phyloP scores from a whole-genome alignment of 1,140 invertebrate genomes.

The Grapholita molesta region DNA sequence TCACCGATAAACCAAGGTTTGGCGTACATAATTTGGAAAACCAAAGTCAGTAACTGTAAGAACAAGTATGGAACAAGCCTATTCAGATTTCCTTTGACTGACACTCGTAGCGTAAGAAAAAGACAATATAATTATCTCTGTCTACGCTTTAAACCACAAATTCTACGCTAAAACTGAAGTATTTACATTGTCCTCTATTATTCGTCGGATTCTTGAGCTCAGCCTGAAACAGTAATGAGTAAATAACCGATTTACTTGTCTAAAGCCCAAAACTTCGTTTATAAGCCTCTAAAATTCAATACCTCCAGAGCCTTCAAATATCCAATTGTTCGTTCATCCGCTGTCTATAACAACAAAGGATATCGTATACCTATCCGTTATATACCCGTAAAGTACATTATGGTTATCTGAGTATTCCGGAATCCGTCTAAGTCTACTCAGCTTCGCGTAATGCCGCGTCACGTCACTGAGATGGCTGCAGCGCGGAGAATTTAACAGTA shows the following conservation, averaged over 20 bases:
- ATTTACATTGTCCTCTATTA: too few relatives aligned
- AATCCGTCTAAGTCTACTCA: slow-evolving; percentile 4
- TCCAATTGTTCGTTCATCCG: not conserved
- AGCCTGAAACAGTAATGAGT: not conserved
- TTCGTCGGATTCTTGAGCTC: not conserved
- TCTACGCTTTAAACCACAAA: too few relatives aligned
- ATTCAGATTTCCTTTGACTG: too few relatives aligned
- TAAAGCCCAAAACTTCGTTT: not conserved
- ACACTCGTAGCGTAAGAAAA: too few relatives aligned
- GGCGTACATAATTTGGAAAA: too few relatives aligned
- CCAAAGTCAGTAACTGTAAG: too few relatives aligned
- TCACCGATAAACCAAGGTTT: too few relatives aligned
- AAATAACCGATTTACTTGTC: not conserved
- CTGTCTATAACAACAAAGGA: not conserved
- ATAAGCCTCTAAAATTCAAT: not conserved
- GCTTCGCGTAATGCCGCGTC: slow-evolving; percentile 13
- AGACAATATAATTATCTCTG: too few relatives aligned
- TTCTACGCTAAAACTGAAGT: too few relatives aligned
- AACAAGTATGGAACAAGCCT: too few relatives aligned
- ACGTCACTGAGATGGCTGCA: slow-evolving; percentile 1
- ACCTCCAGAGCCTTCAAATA: not conserved
- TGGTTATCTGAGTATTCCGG: not conserved
- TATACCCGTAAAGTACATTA: not conserved
- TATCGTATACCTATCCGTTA: not conserved
- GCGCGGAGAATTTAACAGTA: not conserved